Conservation (phyloP, 2,797 vertebrate genomes). For the Eulemur albifrons region DNA sequence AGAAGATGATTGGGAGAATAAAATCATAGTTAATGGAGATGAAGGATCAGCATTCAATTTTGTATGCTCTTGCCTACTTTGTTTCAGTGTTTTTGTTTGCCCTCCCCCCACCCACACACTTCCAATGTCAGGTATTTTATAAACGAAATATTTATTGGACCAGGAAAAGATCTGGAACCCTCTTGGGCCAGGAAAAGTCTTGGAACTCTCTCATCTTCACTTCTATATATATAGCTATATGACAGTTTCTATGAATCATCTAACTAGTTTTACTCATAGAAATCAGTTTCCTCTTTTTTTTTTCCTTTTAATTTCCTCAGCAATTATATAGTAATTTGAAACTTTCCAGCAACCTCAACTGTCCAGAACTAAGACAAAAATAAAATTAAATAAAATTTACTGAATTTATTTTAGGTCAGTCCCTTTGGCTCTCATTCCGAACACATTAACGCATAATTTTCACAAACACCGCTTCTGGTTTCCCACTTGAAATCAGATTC, state of each 20-base stretch:
- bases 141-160: neutral
- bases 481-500: conserved; percentile 12
- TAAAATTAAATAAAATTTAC: conserved; percentile 34
- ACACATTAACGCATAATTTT: neutral
- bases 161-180: neutral
- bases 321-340: conserved; percentile 31
- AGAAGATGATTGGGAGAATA: neutral
- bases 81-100: neutral
- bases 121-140: neutral
- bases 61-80: neutral
- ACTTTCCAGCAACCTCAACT: neutral
- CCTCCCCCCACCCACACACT: neutral
- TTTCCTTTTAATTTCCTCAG: neutral
- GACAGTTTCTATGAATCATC: neutral
- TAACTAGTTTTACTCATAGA: neutral
- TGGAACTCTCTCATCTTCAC: neutral
- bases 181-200: neutral
- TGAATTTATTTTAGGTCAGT: neutral
- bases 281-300: neutral
- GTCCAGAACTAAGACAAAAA: neutral
- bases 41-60: neutral
- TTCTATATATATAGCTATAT: neutral
- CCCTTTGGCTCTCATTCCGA: neutral
- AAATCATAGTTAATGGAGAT: neutral
- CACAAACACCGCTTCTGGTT: neutral